A percentile compares a stretch with the other conserved stretches of the same genome.
These are phyloP conservation scores for Corythornis madagascariensis DNA, from an alignment of 2,113 vertebrate species.

Conservation along the genomic window DNA sequence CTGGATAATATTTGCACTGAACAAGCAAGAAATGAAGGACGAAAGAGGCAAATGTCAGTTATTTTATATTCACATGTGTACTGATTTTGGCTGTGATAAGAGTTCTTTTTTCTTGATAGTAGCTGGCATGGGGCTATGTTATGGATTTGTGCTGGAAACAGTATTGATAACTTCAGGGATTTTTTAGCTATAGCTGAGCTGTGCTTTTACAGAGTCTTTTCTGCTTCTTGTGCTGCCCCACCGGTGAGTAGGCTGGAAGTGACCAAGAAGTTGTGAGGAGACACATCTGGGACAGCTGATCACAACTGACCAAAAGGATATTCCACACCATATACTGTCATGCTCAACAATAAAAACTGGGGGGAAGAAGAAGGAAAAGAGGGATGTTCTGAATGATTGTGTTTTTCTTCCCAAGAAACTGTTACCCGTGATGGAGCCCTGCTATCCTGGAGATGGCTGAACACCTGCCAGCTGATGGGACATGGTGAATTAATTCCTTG, in stretches of 20 bases:
- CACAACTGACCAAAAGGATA: background rate
- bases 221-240: background rate
- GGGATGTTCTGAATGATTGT: background rate
- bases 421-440: background rate
- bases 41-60: slow-evolving; percentile 5
- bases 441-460: background rate
- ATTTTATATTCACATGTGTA: background rate
- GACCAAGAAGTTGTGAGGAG: background rate
- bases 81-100: background rate
- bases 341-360: background rate
- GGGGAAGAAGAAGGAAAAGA: background rate
- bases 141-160: background rate
- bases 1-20: slow-evolving; percentile 22
- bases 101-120: background rate
- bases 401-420: background rate
- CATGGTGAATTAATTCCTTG: background rate
- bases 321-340: background rate
- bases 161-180: background rate
- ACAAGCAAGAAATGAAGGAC: background rate
- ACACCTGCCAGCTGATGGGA: background rate
- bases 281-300: background rate
- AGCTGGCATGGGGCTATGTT: background rate
- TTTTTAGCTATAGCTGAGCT: background rate
- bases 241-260: background rate
- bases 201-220: background rate